Evolutionary conservation across 2,888 invertebrate species (phyloP).

Genomic region (Cryptocephalus moraei): DNA sequence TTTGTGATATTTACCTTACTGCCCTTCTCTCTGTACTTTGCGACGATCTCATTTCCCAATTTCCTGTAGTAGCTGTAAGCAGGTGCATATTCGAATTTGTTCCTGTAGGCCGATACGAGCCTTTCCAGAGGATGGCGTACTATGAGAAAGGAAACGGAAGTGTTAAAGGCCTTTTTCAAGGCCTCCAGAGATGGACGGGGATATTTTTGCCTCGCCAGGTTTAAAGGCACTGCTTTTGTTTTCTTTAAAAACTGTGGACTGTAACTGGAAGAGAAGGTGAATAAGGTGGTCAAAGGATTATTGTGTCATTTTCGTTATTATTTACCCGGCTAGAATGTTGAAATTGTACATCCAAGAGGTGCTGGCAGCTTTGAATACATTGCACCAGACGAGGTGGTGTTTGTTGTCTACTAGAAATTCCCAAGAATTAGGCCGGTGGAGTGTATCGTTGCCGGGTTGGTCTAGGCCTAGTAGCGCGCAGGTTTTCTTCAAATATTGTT

Average conservation of each 20-base stretch:
- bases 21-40: constrained; percentile 50
- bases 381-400: constrained; percentile 76
- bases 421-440: constrained; percentile 70
- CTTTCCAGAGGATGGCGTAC: constrained; percentile 74
- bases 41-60: constrained; percentile 66
- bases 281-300: not conserved
- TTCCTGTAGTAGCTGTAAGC: constrained; percentile 76
- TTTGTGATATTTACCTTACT: too few relatives aligned
- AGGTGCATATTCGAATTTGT: constrained; percentile 74
- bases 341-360: constrained; percentile 91
- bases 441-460: constrained; percentile 45
- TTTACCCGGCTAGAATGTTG: constrained; percentile 68
- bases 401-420: constrained; percentile 74
- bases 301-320: not conserved
- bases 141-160: constrained; percentile 68
- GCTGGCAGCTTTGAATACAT: constrained; percentile 76
- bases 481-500: constrained; percentile 46
- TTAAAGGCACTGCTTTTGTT: constrained; percentile 67
- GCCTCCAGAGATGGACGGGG: constrained; percentile 64
- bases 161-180: constrained; percentile 58
- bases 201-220: constrained; percentile 68
- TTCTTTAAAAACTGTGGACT: constrained; percentile 64
- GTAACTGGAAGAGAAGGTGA: constrained; percentile 42
- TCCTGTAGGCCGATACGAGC: constrained; percentile 71
- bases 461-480: constrained; percentile 52